These are phyloP conservation scores for Lepidurus arcticus DNA, from an alignment of 1,140 invertebrate genomes.

Conservation along the genomic window DNA sequence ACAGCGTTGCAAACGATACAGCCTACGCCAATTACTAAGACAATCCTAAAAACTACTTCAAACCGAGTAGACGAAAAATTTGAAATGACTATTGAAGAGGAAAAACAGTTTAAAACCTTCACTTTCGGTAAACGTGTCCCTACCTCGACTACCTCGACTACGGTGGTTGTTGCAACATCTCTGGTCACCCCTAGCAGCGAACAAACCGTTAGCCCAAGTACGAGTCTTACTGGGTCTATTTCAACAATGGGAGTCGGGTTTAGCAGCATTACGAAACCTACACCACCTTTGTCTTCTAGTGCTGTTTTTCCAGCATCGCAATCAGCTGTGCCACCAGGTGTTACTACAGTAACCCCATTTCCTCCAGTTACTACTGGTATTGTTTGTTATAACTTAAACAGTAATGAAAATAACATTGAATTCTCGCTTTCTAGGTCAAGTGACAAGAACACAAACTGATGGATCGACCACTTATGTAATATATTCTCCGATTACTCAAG, in stretches of 20 bases:
- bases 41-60: not conserved
- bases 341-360: not conserved
- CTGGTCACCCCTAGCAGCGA: not conserved
- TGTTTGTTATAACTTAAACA: not conserved
- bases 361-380: not conserved
- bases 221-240: not conserved
- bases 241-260: not conserved
- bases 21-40: not conserved
- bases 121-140: not conserved
- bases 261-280: not conserved
- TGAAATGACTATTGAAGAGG: not conserved
- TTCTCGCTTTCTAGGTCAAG: not conserved
- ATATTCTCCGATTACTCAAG: not conserved
- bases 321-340: not conserved
- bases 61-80: not conserved
- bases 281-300: not conserved
- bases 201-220: not conserved
- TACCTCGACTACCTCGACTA: no score
- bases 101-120: not conserved
- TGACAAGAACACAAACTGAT: not conserved
- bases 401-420: no score
- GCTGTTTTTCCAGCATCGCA: not conserved
- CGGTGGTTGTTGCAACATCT: not conserved
- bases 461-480: not conserved
- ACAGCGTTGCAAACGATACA: not conserved